Conservation (phyloP, 2,113 vertebrate species). For the Chionis minor region DNA sequence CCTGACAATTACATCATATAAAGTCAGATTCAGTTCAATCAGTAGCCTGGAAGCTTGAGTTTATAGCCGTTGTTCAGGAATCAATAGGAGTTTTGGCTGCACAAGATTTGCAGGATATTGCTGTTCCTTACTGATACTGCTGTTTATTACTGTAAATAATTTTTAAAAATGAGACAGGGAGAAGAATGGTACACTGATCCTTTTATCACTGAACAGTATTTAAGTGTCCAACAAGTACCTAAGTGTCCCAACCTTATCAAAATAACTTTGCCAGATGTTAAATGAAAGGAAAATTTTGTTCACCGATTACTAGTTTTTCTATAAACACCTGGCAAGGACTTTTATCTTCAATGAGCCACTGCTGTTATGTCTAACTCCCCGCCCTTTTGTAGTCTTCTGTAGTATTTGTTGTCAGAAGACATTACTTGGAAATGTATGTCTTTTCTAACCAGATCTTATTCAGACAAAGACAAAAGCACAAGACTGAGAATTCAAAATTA, state of each 20-base stretch:
- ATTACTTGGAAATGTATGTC: background rate
- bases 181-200: background rate
- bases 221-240: background rate
- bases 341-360: background rate
- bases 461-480: background rate
- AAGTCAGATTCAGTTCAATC: background rate
- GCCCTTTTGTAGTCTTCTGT: background rate
- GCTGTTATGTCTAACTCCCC: background rate
- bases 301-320: background rate
- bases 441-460: background rate
- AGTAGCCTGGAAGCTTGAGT: background rate
- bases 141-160: background rate
- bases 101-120: background rate
- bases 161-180: background rate
- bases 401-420: background rate
- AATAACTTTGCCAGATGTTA: background rate
- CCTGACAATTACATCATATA: background rate
- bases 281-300: background rate
- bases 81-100: background rate
- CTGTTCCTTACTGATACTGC: background rate
- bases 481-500: constrained; percentile 2
- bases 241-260: background rate
- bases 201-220: background rate
- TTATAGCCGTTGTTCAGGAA: background rate
- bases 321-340: background rate